Conservation (phyloP, 1,140 invertebrate species). For the Lepidotrigona ventralis region DNA sequence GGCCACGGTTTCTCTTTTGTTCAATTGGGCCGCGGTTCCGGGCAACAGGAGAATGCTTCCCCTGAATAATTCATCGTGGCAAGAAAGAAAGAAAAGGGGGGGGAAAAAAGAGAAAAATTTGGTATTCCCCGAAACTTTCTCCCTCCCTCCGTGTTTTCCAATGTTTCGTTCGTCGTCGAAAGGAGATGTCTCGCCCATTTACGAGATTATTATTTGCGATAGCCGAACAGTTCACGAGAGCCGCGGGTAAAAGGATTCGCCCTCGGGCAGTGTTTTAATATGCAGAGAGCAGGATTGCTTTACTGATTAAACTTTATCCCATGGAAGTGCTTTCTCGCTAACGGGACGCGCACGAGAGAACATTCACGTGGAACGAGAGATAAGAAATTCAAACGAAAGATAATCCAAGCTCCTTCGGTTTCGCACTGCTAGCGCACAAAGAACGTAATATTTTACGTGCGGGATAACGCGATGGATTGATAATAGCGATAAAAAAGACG, state of each 20-base stretch:
- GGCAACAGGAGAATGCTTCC: conserved; percentile 1
- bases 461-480: no score
- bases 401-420: not conserved
- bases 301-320: not conserved
- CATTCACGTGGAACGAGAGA: conserved; percentile 5
- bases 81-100: not conserved
- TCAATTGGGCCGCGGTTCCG: conserved; percentile 1
- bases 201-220: conserved; percentile 21
- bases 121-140: not conserved
- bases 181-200: conserved; percentile 6
- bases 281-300: conserved; percentile 4
- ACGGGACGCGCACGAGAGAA: not conserved
- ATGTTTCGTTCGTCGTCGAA: not conserved
- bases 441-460: not conserved
- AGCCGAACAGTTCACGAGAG: not conserved
- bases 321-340: not conserved
- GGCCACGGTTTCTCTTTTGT: conserved; percentile 30
- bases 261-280: conserved; percentile 3
- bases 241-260: not conserved
- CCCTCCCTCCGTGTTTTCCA: not conserved
- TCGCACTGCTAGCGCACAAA: not conserved
- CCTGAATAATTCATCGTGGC: conserved; percentile 48
- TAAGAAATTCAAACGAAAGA: conserved; percentile 15
- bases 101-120: not conserved
- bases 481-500: no score